Base-by-base conservation (phyloP, 2,797 vertebrate genomes). In the Anisognathus igniventris region DNA sequence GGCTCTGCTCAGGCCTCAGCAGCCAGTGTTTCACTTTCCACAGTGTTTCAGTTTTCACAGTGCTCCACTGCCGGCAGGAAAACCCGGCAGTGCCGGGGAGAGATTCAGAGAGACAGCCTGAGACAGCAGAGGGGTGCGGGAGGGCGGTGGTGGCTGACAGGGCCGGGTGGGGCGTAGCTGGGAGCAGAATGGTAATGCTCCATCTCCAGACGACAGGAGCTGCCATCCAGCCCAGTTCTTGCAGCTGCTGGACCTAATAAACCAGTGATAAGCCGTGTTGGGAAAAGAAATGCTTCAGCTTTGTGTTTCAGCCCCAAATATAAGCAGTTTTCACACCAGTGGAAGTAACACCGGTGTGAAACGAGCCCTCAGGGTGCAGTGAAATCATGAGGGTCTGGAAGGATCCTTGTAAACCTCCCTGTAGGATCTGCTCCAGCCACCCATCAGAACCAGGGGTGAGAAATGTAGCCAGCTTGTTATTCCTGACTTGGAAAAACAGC, bases 101-200 rank as follows among this genome's bases (percentile, higher is more conserved):
- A 74, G 47, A 80, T 61, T 40, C 91, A 84, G 42, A 88, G 50
- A 61, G 60, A 71, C 60, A 85, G 42, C 45, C 44, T 6, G 71
- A 73, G 77, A 53, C 33, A 30, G 2, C 3, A 0, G 18, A 64
- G 45, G 42, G 60, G 22, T 12, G 27, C 0, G 0, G 25, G 30
- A 53, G 35, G 57, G 17, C 10, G 54, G n/a, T 40, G 14, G 44
- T 14, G 70, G 58, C 62, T 16, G 58, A 20, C 2, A 1, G 28
- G n/a, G 42, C 22, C 0, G 0, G 35, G 27, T 8, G 28, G 17
- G 66, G 19, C 0, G 0, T 35, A n/a, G 51, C 9, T 1, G 0
- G 14, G 0, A 42, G 75, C 48, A 28, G 78, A 76, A 79, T n/a
- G 40, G 30, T 31, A 53, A 65, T 27, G 24, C 19, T 2, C 0